Percentiles rank a stretch among this genome's conserved stretches.
phyloP scores from a whole-genome alignment of 2,113 vertebrate species.

The Cepphus grylle region DNA sequence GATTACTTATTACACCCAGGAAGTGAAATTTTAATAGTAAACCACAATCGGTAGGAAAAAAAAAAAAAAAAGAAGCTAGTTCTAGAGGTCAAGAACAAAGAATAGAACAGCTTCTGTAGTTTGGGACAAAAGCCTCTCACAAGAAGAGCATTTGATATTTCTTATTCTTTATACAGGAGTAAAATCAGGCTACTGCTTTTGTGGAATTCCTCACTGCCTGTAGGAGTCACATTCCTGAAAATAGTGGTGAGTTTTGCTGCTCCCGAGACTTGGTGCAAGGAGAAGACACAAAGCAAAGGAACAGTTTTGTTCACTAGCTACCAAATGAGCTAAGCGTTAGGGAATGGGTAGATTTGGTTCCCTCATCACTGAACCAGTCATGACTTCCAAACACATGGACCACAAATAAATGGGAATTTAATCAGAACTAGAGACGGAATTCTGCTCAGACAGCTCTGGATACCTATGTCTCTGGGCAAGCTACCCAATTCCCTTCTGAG shows the following conservation, averaged over 20 bases:
- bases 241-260: neutral
- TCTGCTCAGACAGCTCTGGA: neutral
- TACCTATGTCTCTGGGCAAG: neutral
- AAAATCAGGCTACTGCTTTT: neutral
- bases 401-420: neutral
- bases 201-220: neutral
- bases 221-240: neutral
- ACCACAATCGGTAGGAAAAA: neutral
- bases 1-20: neutral
- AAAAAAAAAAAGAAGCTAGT: too few species aligned
- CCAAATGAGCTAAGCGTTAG: neutral
- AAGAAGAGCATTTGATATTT: neutral
- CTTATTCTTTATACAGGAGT: neutral
- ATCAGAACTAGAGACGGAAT: neutral
- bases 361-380: neutral
- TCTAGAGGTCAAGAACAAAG: neutral
- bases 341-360: neutral
- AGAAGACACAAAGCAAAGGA: neutral
- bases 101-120: neutral
- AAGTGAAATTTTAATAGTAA: neutral
- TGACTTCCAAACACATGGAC: neutral
- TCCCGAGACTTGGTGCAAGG: neutral
- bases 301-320: neutral
- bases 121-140: neutral
- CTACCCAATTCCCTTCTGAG: neutral